phyloP scores from a whole-genome alignment of 2,888 invertebrate genomes.

The Parapristionchus giblindavisi region DNA sequence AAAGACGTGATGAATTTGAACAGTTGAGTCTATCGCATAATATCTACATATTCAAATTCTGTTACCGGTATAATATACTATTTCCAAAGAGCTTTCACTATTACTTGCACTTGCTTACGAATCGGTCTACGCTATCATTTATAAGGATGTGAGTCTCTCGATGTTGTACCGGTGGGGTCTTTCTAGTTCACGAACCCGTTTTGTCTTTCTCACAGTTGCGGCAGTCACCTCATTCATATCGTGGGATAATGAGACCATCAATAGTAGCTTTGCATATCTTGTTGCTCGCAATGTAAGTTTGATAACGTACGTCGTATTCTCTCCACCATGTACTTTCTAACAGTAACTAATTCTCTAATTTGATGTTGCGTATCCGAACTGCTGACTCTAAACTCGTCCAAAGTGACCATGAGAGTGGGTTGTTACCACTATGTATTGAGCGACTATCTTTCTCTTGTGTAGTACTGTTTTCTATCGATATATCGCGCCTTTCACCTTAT shows the following conservation, averaged over 20 bases:
- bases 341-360: no score
- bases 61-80: neutral
- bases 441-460: no score
- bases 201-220: neutral
- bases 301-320: no score
- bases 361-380: no score
- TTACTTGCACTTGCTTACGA: constrained; percentile 26
- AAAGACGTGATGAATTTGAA: constrained; percentile 34
- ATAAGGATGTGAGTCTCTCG: constrained; percentile 30
- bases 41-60: constrained; percentile 1
- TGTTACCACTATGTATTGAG: no score
- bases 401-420: no score
- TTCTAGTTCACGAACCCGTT: constrained; percentile 29
- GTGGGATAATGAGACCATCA: constrained; percentile 22
- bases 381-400: no score
- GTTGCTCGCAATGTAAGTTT: constrained; percentile 29
- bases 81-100: constrained; percentile 2
- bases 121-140: constrained; percentile 21
- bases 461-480: no score
- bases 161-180: neutral
- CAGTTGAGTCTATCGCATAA: constrained; percentile 9
- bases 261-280: constrained; percentile 20
- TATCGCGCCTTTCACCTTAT: no score
- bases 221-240: constrained; percentile 24
- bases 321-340: no score